Conservation (phyloP, 2,113 vertebrate genomes). For the Alethe castanea region DNA sequence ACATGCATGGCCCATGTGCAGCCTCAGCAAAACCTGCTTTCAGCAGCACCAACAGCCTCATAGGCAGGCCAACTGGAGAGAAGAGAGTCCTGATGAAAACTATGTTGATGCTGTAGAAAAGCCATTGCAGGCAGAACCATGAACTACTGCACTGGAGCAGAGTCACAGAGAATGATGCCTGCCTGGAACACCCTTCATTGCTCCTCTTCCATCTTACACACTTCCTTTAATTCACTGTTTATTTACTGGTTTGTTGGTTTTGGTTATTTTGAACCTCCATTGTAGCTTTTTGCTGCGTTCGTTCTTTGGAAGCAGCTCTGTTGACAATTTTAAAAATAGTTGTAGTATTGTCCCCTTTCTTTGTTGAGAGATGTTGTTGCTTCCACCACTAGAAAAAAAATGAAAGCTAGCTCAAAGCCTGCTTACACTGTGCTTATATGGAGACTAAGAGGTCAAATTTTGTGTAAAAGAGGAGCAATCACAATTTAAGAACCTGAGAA, state of each 20-base stretch:
- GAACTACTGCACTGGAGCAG: neutral
- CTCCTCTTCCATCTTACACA: neutral
- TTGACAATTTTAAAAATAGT: neutral
- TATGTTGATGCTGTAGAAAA: neutral
- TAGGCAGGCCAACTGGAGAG: neutral
- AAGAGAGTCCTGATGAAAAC: neutral
- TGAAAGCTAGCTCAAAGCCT: neutral
- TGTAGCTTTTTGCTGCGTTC: neutral
- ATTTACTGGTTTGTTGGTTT: neutral
- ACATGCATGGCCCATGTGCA: rapidly evolving
- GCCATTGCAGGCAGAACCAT: rapidly evolving
- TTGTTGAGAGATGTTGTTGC: neutral
- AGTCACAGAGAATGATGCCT: neutral
- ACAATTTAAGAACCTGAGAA: slow-evolving; percentile 24
- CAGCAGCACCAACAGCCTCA: neutral
- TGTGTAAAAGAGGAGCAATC: neutral
- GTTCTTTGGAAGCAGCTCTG: neutral
- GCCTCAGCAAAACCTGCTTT: neutral
- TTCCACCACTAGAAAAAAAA: neutral
- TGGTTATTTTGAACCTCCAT: neutral
- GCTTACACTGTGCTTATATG: neutral
- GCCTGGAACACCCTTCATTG: neutral
- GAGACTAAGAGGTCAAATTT: neutral
- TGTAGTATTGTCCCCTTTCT: neutral
- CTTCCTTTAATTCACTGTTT: neutral